phyloP scores from a whole-genome alignment of 2,888 invertebrate species.

The Troides aeacus region DNA sequence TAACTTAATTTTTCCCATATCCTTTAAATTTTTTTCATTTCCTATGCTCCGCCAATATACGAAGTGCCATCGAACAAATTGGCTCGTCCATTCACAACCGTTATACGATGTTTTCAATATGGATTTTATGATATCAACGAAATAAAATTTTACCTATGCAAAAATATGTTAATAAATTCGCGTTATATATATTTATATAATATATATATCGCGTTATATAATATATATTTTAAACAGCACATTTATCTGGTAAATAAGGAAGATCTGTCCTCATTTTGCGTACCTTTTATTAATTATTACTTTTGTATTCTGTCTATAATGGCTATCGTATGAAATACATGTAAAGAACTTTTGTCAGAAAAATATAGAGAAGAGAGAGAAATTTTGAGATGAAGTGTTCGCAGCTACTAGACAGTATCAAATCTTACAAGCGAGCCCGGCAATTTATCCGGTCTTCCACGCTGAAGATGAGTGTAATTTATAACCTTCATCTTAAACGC shows the following conservation, averaged over 20 bases:
- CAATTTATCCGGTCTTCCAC: constrained; percentile 11
- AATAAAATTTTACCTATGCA: background rate
- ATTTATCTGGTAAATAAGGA: background rate
- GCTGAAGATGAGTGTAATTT: constrained; percentile 12
- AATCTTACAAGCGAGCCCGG: background rate
- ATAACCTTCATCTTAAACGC: constrained; percentile 22
- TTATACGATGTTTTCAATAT: background rate
- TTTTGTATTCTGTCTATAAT: background rate
- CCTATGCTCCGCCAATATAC: background rate
- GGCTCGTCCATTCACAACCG: constrained; percentile 1
- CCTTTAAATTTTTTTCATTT: background rate
- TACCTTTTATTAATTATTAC: no score
- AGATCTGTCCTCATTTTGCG: no score
- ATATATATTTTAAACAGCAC: constrained; percentile 2
- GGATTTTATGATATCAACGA: background rate
- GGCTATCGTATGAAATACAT: background rate
- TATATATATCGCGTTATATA: no score
- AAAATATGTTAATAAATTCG: background rate
- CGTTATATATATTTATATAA: no score
- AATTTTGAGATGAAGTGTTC: background rate
- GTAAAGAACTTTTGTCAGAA: no score
- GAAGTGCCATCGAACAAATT: constrained; percentile 1
- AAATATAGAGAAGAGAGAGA: no score
- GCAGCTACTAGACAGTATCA: background rate
- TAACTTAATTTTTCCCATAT: background rate